Conservation (phyloP, 2,888 invertebrate genomes). For the Dastarcus helophoroides region DNA sequence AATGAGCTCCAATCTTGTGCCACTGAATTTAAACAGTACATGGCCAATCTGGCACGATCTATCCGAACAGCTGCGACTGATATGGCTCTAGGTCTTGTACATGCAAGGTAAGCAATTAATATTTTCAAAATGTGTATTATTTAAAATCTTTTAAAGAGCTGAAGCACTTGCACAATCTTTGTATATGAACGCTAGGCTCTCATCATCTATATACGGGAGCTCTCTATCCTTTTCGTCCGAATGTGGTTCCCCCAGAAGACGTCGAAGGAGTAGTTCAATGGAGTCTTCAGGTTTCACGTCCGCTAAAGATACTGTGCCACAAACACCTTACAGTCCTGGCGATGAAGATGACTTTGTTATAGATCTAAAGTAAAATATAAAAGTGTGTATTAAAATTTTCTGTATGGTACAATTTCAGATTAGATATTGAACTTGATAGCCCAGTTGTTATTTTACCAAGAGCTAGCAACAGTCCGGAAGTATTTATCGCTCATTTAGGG, state of each 20-base stretch:
- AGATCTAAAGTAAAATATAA: constrained; percentile 19
- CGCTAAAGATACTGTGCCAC: constrained; percentile 31
- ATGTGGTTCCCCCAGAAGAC: constrained; percentile 39
- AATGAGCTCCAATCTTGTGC: constrained; percentile 80
- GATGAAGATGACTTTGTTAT: constrained; percentile 27
- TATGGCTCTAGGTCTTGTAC: constrained; percentile 82
- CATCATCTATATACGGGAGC: constrained; percentile 35
- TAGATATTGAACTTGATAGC: constrained; percentile 76
- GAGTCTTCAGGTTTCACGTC: constrained; percentile 32
- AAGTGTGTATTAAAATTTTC: constrained; percentile 12
- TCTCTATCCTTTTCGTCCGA: constrained; percentile 30
- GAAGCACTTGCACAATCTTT: constrained; percentile 47
- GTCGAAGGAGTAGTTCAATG: constrained; percentile 33
- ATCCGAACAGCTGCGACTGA: constrained; percentile 86
- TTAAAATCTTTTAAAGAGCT: constrained; percentile 29
- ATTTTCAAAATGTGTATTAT: too few species aligned
- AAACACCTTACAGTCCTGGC: constrained; percentile 35
- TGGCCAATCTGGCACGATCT: constrained; percentile 71
- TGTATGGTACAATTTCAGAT: constrained; percentile 37
- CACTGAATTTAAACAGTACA: constrained; percentile 81
- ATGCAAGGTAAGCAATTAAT: constrained; percentile 49
- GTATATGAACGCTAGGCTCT: constrained; percentile 45
- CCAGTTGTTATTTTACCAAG: constrained; percentile 85
- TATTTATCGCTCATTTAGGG: constrained; percentile 86
- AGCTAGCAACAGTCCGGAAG: constrained; percentile 63